Conservation (phyloP, 2,113 vertebrate genomes). For the Etia nguti region DNA sequence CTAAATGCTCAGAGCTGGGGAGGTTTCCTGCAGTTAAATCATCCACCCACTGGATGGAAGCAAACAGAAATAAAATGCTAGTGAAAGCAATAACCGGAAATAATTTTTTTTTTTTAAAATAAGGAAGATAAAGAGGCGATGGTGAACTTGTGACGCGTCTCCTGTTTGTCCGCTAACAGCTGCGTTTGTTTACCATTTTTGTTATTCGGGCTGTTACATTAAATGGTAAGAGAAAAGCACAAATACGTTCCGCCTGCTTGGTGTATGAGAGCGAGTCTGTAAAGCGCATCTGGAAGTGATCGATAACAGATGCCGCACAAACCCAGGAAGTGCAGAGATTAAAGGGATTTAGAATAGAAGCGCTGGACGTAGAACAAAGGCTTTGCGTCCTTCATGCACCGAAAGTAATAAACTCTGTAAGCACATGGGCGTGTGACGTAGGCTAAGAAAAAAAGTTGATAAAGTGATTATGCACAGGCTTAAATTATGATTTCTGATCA, state of each 20-base stretch:
- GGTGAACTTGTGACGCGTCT: not conserved
- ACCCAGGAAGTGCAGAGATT: not conserved
- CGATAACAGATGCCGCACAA: not conserved
- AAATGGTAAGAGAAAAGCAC: not conserved
- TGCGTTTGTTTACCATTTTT: not conserved
- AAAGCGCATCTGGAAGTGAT: not conserved
- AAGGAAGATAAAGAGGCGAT: not conserved
- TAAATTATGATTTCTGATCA: not conserved
- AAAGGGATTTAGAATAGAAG: not conserved
- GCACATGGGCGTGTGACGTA: not conserved
- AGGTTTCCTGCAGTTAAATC: not conserved
- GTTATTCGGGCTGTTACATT: not conserved
- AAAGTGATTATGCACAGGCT: fast-evolving
- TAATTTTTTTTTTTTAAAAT: not conserved
- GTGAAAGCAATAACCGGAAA: not conserved
- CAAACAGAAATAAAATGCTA: not conserved
- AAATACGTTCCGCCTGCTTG: not conserved
- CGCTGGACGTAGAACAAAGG: not conserved
- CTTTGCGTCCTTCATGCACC: not conserved
- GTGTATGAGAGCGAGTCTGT: not conserved
- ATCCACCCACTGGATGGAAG: not conserved
- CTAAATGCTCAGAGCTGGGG: not conserved
- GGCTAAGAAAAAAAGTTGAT: not conserved
- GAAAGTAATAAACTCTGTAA: not conserved
- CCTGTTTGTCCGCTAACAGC: not conserved